phyloP scores from a whole-genome alignment of 2,113 vertebrate species.

The Apodemus sylvaticus region DNA sequence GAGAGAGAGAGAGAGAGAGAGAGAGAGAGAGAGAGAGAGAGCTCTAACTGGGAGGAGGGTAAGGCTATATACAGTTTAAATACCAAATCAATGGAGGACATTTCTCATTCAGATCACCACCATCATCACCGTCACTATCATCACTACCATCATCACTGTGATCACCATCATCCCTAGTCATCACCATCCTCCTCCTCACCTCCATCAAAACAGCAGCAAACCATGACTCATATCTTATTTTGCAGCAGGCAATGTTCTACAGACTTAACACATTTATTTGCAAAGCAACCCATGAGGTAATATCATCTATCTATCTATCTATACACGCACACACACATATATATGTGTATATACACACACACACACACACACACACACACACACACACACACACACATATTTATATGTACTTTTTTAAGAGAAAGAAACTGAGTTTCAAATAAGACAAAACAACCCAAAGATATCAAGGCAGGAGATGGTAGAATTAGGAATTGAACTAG shows the following conservation, averaged over 20 bases:
- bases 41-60: not conserved
- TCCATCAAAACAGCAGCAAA: not conserved
- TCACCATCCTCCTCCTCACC: not conserved
- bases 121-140: not conserved
- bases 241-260: not conserved
- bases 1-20: too few relatives aligned
- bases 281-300: not conserved
- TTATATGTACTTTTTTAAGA: too few relatives aligned
- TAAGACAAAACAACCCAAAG: not conserved
- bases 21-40: too few relatives aligned
- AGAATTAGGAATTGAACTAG: not conserved
- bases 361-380: too few relatives aligned
- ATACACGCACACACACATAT: too few relatives aligned
- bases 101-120: not conserved
- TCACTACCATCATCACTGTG: not conserved
- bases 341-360: too few relatives aligned
- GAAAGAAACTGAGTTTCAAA: not conserved
- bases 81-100: not conserved
- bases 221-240: not conserved
- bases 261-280: not conserved
- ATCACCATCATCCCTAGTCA: not conserved
- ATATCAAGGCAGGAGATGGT: not conserved
- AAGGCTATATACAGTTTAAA: not conserved
- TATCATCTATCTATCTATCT: too few relatives aligned
- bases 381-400: too few relatives aligned